phyloP scores from a whole-genome alignment of 1,140 invertebrate genomes.

The Rhynchophorus ferrugineus region DNA sequence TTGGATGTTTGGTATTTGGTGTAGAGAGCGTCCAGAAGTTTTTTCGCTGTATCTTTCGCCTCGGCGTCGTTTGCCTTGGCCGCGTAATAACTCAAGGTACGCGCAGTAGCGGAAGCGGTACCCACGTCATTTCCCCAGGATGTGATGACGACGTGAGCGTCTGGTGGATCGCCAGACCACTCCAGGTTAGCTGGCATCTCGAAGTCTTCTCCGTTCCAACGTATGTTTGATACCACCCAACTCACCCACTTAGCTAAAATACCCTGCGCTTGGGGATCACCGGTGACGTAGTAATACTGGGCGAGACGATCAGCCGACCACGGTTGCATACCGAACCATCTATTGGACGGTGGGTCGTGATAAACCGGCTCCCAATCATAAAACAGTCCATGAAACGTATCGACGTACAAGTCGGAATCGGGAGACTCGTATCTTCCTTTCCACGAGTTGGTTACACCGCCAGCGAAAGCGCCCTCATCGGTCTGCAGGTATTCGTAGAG shows the following conservation, averaged over 20 bases:
- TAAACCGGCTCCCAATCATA: slow-evolving; percentile 26
- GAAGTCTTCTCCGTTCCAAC: slow-evolving; percentile 10
- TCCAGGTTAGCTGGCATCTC: slow-evolving; percentile 14
- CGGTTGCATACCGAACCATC: slow-evolving; percentile 27
- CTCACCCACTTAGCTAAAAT: slow-evolving; percentile 19
- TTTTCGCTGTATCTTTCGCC: slow-evolving; percentile 19
- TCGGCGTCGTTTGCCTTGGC: slow-evolving; percentile 17
- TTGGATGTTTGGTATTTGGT: slow-evolving; percentile 10
- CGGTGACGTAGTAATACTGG: slow-evolving; percentile 25
- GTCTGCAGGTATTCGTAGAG: slow-evolving; percentile 24
- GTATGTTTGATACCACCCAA: slow-evolving; percentile 13
- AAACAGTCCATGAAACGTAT: slow-evolving; percentile 27
- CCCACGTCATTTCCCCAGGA: slow-evolving; percentile 17
- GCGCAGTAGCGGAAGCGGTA: slow-evolving; percentile 17
- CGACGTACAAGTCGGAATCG: slow-evolving; percentile 7
- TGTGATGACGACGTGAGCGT: slow-evolving; percentile 12
- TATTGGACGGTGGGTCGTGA: slow-evolving; percentile 26
- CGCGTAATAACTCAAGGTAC: slow-evolving; percentile 22
- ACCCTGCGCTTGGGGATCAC: slow-evolving; percentile 15
- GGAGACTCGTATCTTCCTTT: slow-evolving; percentile 20
- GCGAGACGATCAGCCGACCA: slow-evolving; percentile 25
- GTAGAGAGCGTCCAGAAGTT: slow-evolving; percentile 21
- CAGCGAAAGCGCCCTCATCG: slow-evolving; percentile 20
- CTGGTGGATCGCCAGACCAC: slow-evolving; percentile 20
- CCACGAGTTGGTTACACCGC: slow-evolving; percentile 25